Evolutionary conservation across 2,797 vertebrate genomes (phyloP).

Genomic region (Enteromius argenteus): DNA sequence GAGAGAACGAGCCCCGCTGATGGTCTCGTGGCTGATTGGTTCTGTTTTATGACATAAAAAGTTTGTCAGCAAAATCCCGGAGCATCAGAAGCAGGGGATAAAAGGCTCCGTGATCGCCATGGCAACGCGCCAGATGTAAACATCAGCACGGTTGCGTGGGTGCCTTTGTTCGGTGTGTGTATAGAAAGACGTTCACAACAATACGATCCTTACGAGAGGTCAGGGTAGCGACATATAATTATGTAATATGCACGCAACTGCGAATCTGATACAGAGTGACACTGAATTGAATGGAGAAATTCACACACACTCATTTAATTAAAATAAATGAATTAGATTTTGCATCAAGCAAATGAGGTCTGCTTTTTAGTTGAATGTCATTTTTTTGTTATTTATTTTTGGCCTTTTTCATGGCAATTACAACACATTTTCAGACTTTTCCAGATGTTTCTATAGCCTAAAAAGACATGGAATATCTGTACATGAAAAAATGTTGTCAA

Average conservation of each 20-base stretch:
- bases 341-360: neutral
- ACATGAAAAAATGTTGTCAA: neutral
- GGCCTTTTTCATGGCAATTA: neutral
- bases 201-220: constrained; percentile 47
- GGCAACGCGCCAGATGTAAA: constrained; percentile 62
- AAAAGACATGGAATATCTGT: neutral
- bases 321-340: neutral
- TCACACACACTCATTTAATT: neutral
- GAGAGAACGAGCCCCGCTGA: constrained; percentile 17
- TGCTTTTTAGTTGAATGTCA: neutral
- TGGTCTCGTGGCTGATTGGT: constrained; percentile 50
- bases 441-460: neutral
- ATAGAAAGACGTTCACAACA: constrained; percentile 53
- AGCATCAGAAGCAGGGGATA: constrained; percentile 41
- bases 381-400: neutral
- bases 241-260: constrained; percentile 40
- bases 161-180: constrained; percentile 53
- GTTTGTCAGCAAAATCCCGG: constrained; percentile 55
- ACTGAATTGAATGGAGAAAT: neutral
- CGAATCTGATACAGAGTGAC: neutral
- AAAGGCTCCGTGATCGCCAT: constrained; percentile 54
- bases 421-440: neutral
- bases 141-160: constrained; percentile 53
- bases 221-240: constrained; percentile 46
- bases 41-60: constrained; percentile 57